Evolutionary conservation across 2,113 vertebrate genomes (phyloP).

Genomic region (Picathartes gymnocephalus): DNA sequence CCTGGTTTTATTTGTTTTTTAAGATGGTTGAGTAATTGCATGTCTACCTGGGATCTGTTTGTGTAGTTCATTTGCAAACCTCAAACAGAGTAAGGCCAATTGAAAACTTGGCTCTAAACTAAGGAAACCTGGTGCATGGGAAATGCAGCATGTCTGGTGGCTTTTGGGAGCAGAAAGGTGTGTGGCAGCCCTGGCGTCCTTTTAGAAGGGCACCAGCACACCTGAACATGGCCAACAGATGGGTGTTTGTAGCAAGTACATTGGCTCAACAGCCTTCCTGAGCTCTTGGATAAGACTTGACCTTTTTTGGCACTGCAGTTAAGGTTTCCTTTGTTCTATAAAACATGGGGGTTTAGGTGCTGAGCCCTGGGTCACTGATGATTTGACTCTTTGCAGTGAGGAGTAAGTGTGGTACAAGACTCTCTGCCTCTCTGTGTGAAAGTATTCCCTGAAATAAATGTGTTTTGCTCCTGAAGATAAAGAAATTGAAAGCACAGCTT

Average conservation of each 20-base stretch:
- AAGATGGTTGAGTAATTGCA: not conserved
- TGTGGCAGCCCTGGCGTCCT: not conserved
- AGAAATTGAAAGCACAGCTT: not conserved
- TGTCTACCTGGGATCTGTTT: not conserved
- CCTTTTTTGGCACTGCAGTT: not conserved
- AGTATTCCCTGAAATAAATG: not conserved
- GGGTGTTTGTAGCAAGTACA: not conserved
- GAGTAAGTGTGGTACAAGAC: not conserved
- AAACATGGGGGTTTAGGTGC: accelerated
- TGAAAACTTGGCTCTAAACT: not conserved
- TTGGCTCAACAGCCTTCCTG: not conserved
- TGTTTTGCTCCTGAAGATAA: not conserved
- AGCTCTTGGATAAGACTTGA: not conserved
- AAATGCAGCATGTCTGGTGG: not conserved
- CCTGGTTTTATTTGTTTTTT: not conserved
- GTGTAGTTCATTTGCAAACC: not conserved
- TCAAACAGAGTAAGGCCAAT: not conserved
- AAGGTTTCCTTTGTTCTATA: not conserved
- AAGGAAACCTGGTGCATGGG: not conserved
- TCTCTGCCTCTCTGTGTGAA: not conserved
- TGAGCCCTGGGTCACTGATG: not conserved
- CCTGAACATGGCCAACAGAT: not conserved
- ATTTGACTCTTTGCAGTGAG: not conserved
- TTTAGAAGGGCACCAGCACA: not conserved
- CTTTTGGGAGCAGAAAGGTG: not conserved